These are phyloP conservation scores for Drosophila nigricruria DNA, from an alignment of 2,888 invertebrate genomes.

Conservation along the genomic window DNA sequence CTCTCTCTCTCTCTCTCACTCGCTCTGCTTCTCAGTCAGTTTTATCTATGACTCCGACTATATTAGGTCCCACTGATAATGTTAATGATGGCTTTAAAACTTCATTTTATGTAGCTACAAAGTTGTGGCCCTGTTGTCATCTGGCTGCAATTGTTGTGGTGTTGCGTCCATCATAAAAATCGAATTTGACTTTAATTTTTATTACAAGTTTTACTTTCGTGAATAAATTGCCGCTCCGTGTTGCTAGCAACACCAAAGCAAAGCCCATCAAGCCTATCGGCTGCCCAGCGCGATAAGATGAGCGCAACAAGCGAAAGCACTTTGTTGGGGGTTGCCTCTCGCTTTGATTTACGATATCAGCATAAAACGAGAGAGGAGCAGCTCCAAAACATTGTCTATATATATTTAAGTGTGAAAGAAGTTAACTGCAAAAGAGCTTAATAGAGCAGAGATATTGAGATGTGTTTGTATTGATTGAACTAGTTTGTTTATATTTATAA, in stretches of 20 bases:
- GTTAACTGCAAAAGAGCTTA: slow-evolving; percentile 3
- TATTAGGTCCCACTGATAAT: slow-evolving; percentile 64
- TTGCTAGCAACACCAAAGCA: slow-evolving; percentile 6
- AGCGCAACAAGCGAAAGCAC: slow-evolving; percentile 73
- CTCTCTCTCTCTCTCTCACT: background rate
- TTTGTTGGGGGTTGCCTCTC: slow-evolving; percentile 34
- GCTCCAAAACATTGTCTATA: background rate
- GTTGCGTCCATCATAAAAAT: slow-evolving; percentile 58
- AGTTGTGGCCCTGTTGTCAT: slow-evolving; percentile 36
- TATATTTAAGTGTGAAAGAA: slow-evolving; percentile 4
- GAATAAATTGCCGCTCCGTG: slow-evolving; percentile 42
- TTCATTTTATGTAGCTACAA: slow-evolving; percentile 61
- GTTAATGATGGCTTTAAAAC: slow-evolving; percentile 72
- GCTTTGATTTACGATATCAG: slow-evolving; percentile 49
- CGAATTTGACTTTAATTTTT: slow-evolving; percentile 71
- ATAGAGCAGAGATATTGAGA: background rate
- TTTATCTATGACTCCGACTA: slow-evolving; percentile 35
- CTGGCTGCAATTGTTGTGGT: slow-evolving; percentile 64
- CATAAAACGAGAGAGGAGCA: background rate
- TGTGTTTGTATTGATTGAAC: background rate
- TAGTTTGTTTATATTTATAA: background rate
- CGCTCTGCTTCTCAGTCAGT: background rate
- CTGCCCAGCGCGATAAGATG: slow-evolving; percentile 56
- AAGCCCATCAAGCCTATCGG: slow-evolving; percentile 46
- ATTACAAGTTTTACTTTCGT: slow-evolving; percentile 72